Conservation (phyloP, 2,113 vertebrate genomes). For the Sebastes schlegelii region DNA sequence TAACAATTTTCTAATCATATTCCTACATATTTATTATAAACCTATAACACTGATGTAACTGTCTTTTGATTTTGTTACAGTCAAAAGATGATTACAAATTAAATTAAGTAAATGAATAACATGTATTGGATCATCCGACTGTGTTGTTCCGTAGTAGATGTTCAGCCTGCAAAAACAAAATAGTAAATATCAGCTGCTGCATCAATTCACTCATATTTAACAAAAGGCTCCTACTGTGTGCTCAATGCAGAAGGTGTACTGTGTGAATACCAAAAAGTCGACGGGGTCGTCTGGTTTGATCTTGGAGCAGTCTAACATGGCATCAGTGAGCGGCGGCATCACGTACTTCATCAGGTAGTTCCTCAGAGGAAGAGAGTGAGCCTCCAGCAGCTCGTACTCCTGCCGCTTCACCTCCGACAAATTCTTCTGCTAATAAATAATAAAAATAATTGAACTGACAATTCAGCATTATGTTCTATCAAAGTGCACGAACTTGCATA, state of each 20-base stretch:
- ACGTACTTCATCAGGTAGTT: constrained; percentile 94
- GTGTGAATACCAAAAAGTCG: constrained; percentile 89
- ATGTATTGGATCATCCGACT: background rate
- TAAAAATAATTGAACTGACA: accelerated
- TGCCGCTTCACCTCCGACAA: constrained; percentile 87
- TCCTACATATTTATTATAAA: background rate
- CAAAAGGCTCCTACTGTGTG: background rate
- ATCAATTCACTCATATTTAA: background rate
- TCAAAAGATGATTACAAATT: too few species aligned
- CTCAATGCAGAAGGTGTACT: accelerated
- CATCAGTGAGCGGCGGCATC: constrained; percentile 91
- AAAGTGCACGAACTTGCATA: background rate
- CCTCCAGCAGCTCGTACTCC: constrained; percentile 88
- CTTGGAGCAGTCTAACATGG: constrained; percentile 88
- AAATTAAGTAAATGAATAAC: background rate
- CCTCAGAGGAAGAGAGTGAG: constrained; percentile 87
- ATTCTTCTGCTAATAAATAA: constrained; percentile 82
- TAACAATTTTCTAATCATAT: background rate
- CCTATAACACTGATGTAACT: constrained; percentile 1
- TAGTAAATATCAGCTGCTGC: background rate
- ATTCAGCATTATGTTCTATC: background rate
- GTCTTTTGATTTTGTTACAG: background rate
- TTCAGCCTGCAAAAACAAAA: constrained; percentile 74
- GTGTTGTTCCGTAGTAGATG: constrained; percentile 64
- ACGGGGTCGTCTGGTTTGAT: constrained; percentile 92